Evolutionary conservation across 2,888 invertebrate genomes (phyloP).

Genomic region (Trichopoda pennipes): DNA sequence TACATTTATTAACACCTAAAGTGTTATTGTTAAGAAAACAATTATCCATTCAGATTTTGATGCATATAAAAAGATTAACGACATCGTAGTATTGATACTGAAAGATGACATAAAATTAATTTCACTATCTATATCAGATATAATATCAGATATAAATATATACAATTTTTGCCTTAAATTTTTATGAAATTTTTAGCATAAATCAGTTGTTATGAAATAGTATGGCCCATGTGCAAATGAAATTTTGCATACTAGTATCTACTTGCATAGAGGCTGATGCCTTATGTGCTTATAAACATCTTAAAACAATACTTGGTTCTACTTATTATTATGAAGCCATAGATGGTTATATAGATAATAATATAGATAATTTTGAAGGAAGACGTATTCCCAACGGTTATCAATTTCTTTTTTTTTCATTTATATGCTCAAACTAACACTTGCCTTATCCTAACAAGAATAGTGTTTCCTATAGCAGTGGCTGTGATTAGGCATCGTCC

Average conservation of each 20-base stretch:
- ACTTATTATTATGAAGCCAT: constrained; percentile 64
- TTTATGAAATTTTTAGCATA: background rate
- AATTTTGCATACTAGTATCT: constrained; percentile 70
- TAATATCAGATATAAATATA: constrained; percentile 67
- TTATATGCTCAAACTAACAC: background rate
- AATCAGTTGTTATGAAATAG: constrained; percentile 27
- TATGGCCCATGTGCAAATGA: constrained; percentile 70
- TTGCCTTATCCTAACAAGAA: constrained; percentile 61
- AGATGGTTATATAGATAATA: constrained; percentile 74
- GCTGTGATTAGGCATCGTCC: constrained; percentile 65
- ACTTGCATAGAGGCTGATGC: constrained; percentile 33
- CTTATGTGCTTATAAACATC: no score
- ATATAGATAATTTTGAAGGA: constrained; percentile 75
- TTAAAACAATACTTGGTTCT: no score
- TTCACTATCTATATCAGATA: constrained; percentile 37
- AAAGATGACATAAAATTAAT: constrained; percentile 31
- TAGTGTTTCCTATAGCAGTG: constrained; percentile 73
- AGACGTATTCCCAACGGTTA: constrained; percentile 70
- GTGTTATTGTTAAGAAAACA: constrained; percentile 2
- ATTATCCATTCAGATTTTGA: constrained; percentile 23
- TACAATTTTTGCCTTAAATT: background rate
- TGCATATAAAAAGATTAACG: background rate
- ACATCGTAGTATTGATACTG: constrained; percentile 43
- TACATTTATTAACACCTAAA: constrained; percentile 13
- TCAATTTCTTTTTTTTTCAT: background rate